Conservation (phyloP, 2,113 vertebrate species). For the Pseudorectes ferrugineus region DNA sequence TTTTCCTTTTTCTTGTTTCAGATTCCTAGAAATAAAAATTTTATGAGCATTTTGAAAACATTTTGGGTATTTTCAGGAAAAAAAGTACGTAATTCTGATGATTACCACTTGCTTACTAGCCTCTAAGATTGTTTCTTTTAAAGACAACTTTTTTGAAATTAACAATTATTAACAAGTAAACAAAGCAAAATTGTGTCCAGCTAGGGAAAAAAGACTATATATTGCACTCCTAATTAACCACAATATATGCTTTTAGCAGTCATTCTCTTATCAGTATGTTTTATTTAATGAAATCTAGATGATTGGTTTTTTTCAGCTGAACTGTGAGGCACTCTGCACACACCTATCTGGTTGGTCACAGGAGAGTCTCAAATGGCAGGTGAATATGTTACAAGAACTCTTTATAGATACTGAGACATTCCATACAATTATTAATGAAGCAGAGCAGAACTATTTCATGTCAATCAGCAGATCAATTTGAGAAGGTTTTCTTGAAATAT, state of each 20-base stretch:
- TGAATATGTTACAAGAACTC: neutral
- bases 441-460: neutral
- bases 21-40: neutral
- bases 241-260: neutral
- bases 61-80: neutral
- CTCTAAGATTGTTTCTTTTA: neutral
- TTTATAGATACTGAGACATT: neutral
- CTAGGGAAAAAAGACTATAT: neutral
- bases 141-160: neutral
- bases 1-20: neutral
- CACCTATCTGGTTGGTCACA: neutral
- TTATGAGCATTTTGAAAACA: neutral
- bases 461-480: neutral
- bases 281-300: neutral
- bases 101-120: neutral
- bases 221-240: neutral
- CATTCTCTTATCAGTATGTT: neutral
- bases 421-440: neutral
- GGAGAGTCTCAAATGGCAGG: neutral
- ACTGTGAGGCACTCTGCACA: neutral
- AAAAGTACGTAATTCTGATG: neutral
- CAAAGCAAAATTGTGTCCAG: neutral
- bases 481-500: neutral
- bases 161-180: neutral
- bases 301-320: neutral